These are phyloP conservation scores for Sinocyclocheilus rhinocerous DNA, from an alignment of 2,113 vertebrate species.

Conservation along the genomic window DNA sequence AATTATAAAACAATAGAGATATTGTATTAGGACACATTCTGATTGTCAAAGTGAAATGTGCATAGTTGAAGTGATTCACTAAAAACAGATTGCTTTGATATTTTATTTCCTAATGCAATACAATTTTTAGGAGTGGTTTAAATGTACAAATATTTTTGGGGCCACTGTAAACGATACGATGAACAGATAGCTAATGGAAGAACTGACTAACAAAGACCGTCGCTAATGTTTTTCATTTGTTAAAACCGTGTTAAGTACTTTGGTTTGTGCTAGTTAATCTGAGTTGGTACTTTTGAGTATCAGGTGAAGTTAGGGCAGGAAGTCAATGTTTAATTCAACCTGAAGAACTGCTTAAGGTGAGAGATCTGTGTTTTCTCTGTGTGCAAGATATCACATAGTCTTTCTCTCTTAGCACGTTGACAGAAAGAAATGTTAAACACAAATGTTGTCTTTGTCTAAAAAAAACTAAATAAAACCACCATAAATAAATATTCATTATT, in stretches of 20 bases:
- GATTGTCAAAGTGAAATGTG: not conserved
- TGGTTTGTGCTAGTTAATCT: constrained; percentile 16
- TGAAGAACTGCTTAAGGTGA: not conserved
- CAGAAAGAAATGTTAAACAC: not conserved
- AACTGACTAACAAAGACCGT: not conserved
- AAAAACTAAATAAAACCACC: constrained; percentile 32
- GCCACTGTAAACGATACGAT: not conserved
- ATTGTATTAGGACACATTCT: not conserved
- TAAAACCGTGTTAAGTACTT: constrained; percentile 18
- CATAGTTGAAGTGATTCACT: not conserved
- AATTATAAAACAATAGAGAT: not conserved
- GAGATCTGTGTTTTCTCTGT: constrained; percentile 18
- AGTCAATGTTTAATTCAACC: constrained; percentile 35
- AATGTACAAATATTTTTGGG: not conserved
- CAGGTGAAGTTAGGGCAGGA: constrained; percentile 15
- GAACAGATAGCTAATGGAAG: not conserved
- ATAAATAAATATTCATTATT: constrained; percentile 20
- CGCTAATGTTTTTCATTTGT: not conserved
- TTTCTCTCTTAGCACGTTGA: not conserved
- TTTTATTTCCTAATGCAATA: not conserved
- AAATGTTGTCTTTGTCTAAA: not conserved
- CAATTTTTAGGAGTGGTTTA: not conserved
- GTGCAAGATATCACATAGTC: not conserved
- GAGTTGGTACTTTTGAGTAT: not conserved
- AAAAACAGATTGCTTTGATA: not conserved